Conservation (phyloP, 2,888 invertebrate species). For the Cyrtodaria siliqua region DNA sequence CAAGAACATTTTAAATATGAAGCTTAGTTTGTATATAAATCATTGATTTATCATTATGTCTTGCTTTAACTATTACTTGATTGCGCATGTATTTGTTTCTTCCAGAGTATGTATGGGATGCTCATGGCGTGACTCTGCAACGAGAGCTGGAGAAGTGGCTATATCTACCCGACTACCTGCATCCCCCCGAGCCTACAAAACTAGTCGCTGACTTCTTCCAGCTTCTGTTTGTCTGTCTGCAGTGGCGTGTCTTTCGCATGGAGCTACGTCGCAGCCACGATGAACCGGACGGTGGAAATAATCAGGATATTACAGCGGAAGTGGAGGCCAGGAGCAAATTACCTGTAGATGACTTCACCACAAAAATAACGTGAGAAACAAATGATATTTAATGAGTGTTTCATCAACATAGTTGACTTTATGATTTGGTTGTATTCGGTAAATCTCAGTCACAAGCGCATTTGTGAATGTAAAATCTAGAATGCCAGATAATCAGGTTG, state of each 20-base stretch:
- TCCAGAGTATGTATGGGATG: constrained; percentile 91
- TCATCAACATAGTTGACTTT: no score
- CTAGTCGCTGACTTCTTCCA: constrained; percentile 95
- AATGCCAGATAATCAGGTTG: no score
- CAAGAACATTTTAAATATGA: no score
- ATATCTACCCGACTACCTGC: constrained; percentile 92
- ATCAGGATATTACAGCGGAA: constrained; percentile 85
- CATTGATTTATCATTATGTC: no score
- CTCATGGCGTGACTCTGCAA: constrained; percentile 67
- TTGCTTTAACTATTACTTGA: no score
- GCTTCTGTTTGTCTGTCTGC: constrained; percentile 94
- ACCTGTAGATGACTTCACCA: constrained; percentile 78
- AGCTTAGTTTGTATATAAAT: no score
- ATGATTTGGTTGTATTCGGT: no score
- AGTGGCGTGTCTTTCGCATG: constrained; percentile 93
- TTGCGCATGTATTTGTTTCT: no score
- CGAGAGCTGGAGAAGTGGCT: constrained; percentile 94
- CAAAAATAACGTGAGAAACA: constrained; percentile 70
- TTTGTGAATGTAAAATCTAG: no score
- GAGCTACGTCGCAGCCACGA: constrained; percentile 88
- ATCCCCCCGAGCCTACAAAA: constrained; percentile 92
- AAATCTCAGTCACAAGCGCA: no score
- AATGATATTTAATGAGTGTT: no score
- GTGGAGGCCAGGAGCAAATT: constrained; percentile 75
- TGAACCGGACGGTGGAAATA: constrained; percentile 85